Conservation (phyloP, 1,140 invertebrate species). For the Cotesia typhae region DNA sequence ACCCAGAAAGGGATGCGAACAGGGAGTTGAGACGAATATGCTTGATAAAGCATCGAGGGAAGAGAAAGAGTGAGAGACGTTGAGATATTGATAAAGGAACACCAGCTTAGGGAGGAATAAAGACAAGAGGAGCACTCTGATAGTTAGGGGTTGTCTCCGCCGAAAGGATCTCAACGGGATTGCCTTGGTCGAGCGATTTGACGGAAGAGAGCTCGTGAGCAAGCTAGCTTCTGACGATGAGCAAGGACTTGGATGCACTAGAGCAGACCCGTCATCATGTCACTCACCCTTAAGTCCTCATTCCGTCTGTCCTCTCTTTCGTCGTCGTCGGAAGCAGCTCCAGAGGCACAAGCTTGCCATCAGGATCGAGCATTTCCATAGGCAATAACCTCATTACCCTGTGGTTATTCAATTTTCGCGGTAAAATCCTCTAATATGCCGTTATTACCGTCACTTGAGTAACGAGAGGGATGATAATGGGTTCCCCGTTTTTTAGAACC, state of each 20-base stretch:
- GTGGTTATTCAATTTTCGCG: slow-evolving; percentile 62
- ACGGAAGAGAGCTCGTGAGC: slow-evolving; percentile 46
- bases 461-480: slow-evolving; percentile 27
- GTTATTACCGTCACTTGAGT: slow-evolving; percentile 52
- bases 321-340: not conserved
- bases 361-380: slow-evolving; percentile 49
- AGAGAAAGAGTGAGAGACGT: slow-evolving; percentile 24
- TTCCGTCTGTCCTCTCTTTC: slow-evolving; percentile 54
- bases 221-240: slow-evolving; percentile 40
- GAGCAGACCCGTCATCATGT: slow-evolving; percentile 52
- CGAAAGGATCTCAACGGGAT: slow-evolving; percentile 46
- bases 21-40: not conserved
- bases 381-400: slow-evolving; percentile 58
- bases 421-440: slow-evolving; percentile 64
- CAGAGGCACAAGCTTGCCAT: slow-evolving; percentile 24
- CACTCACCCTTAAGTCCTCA: slow-evolving; percentile 59
- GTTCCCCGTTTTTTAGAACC: slow-evolving; percentile 14
- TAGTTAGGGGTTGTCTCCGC: slow-evolving; percentile 34
- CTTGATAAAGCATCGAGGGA: not conserved
- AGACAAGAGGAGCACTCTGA: slow-evolving; percentile 30
- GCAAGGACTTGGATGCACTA: slow-evolving; percentile 31
- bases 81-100: slow-evolving; percentile 25
- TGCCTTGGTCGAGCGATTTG: slow-evolving; percentile 50
- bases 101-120: slow-evolving; percentile 16
- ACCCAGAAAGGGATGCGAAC: slow-evolving; percentile 27